phyloP scores from a whole-genome alignment of 2,113 vertebrate species.

The Callocephalon fimbriatum region DNA sequence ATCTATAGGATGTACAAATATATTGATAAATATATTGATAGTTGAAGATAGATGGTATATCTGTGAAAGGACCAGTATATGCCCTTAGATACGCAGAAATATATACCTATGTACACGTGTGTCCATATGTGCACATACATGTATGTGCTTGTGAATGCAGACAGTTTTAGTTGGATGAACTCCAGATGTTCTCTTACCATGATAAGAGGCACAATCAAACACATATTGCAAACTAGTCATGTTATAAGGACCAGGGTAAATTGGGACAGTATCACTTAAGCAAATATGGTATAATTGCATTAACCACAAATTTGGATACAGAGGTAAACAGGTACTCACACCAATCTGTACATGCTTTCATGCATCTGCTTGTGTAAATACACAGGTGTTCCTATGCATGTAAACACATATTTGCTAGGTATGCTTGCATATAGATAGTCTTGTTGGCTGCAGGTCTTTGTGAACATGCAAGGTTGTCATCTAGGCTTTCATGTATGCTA shows the following conservation, averaged over 20 bases:
- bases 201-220: not conserved
- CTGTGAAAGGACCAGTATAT: not conserved
- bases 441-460: not conserved
- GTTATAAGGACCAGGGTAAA: not conserved
- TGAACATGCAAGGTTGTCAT: not conserved
- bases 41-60: not conserved
- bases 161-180: not conserved
- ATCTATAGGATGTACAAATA: not conserved
- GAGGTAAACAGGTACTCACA: not conserved
- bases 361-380: not conserved
- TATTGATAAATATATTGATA: not conserved
- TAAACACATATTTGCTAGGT: accelerated
- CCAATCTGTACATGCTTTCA: accelerated
- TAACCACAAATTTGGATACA: not conserved
- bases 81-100: not conserved
- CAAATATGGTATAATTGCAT: not conserved
- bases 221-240: no score
- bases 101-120: not conserved
- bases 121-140: no score
- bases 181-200: not conserved
- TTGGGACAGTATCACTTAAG: not conserved
- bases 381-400: no score
- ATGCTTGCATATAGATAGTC: accelerated
- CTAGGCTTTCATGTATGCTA: accelerated
- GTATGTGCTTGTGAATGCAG: not conserved